Conservation (phyloP, 2,797 vertebrate genomes). For the Threskiornis aethiopicus region DNA sequence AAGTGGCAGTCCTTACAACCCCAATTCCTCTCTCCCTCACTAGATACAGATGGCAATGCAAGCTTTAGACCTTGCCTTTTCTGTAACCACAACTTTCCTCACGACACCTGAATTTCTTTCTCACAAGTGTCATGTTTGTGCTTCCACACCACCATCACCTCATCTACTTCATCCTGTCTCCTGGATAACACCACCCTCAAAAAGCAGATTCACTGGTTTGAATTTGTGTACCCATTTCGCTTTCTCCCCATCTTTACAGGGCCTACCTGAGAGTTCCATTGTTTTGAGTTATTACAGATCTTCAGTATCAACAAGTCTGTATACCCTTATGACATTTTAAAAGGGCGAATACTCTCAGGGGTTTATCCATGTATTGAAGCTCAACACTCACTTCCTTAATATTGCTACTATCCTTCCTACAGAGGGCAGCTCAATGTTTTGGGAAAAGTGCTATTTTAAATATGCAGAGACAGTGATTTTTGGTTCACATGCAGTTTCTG, state of each 20-base stretch:
- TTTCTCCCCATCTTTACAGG: not conserved
- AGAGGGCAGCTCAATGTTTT: not conserved
- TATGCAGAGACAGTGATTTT: not conserved
- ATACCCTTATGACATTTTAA: not conserved
- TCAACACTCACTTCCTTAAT: not conserved
- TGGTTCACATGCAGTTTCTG: not conserved
- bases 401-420: not conserved
- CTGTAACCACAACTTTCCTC: not conserved
- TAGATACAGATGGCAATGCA: fast-evolving
- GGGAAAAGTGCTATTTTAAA: not conserved
- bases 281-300: not conserved
- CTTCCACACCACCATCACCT: not conserved
- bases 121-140: not conserved
- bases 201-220: not conserved
- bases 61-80: not conserved
- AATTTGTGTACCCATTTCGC: not conserved
- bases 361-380: fast-evolving
- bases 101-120: not conserved
- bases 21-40: not conserved
- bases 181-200: not conserved
- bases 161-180: not conserved
- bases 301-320: not conserved
- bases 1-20: not conserved
- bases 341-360: not conserved
- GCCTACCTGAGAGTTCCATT: not conserved